These are phyloP conservation scores for Parotocinclus haroldoi DNA, from an alignment of 2,797 vertebrate genomes.

Conservation along the genomic window DNA sequence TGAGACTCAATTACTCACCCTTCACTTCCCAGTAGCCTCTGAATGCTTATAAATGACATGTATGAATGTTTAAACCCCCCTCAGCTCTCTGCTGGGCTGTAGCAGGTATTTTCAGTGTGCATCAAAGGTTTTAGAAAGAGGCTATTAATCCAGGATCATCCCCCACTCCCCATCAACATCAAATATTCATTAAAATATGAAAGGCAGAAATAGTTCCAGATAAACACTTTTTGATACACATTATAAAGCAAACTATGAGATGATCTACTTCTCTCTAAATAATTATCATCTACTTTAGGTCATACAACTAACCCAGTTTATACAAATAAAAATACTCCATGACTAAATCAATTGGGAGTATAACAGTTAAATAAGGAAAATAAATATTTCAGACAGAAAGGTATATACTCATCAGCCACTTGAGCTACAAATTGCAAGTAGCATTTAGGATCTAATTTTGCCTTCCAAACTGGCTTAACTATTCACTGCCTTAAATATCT, in stretches of 20 bases:
- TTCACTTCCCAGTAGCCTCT: neutral
- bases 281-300: neutral
- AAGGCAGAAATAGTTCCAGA: neutral
- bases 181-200: neutral
- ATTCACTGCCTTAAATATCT: too few relatives aligned
- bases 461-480: too few relatives aligned
- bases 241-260: neutral
- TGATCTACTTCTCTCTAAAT: neutral
- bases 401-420: too few relatives aligned
- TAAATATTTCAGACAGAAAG: too few relatives aligned
- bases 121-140: neutral
- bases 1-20: neutral
- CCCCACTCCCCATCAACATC: neutral
- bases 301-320: too few relatives aligned
- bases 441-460: too few relatives aligned
- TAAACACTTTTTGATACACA: conserved; percentile 2
- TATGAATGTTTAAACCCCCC: neutral
- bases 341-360: too few relatives aligned
- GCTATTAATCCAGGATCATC: neutral
- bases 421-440: too few relatives aligned
- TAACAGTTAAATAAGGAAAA: too few relatives aligned
- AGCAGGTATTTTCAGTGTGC: neutral
- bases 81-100: neutral
- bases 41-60: neutral
- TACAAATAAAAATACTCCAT: too few relatives aligned